Conservation (phyloP, 1,140 invertebrate genomes). For the Limonius californicus region DNA sequence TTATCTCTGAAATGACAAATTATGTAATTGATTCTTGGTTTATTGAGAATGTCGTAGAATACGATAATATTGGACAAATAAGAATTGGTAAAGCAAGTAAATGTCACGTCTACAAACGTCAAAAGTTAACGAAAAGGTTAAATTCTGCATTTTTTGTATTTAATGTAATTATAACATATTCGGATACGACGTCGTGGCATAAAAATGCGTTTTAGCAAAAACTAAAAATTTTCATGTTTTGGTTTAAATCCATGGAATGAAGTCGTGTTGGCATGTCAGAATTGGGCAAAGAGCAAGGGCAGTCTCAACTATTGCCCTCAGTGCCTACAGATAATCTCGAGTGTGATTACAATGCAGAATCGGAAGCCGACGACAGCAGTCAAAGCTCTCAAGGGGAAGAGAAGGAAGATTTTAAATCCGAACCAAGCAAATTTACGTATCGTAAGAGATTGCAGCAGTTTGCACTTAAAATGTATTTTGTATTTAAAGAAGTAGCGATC, state of each 20-base stretch:
- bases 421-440: neutral
- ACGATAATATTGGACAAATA: no score
- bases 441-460: slow-evolving; percentile 1
- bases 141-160: neutral
- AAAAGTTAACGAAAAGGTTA: neutral
- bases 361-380: neutral
- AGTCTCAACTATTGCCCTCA: neutral
- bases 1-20: no score
- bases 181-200: neutral
- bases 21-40: no score
- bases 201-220: neutral
- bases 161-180: neutral
- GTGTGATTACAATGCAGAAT: neutral
- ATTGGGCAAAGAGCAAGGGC: slow-evolving; percentile 5
- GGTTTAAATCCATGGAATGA: slow-evolving; percentile 17
- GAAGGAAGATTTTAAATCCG: neutral
- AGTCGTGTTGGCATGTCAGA: slow-evolving; percentile 24
- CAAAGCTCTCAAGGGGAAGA: neutral
- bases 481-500: slow-evolving; percentile 43
- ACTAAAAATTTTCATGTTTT: neutral
- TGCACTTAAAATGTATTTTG: slow-evolving; percentile 38
- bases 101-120: neutral
- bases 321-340: neutral
- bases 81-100: no score
- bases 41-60: no score